phyloP scores from a whole-genome alignment of 2,113 vertebrate genomes.

The Melanotaenia duboulayi region DNA sequence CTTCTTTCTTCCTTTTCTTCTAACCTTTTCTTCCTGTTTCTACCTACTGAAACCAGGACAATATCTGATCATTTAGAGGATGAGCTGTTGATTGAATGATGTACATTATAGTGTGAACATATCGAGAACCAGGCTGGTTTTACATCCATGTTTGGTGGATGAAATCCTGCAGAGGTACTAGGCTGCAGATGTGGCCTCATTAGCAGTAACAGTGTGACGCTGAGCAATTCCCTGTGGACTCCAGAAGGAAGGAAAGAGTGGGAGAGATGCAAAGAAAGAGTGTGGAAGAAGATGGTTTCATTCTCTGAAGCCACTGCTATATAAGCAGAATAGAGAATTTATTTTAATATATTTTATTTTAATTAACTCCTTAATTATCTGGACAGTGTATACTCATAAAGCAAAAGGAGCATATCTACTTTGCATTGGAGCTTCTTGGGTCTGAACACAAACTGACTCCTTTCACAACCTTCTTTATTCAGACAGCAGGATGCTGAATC shows the following conservation, averaged over 20 bases:
- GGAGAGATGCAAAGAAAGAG: background rate
- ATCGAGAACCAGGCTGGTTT: too few relatives aligned
- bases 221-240: background rate
- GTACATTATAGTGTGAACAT: too few relatives aligned
- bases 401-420: background rate
- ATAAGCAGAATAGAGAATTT: too few relatives aligned
- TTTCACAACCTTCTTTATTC: background rate
- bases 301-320: too few relatives aligned
- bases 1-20: too few relatives aligned
- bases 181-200: conserved; percentile 1
- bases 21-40: background rate
- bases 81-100: too few relatives aligned
- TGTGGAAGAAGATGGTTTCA: background rate
- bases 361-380: background rate
- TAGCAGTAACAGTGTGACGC: background rate
- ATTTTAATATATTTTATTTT: background rate
- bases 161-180: conserved; percentile 1
- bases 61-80: too few relatives aligned
- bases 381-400: background rate
- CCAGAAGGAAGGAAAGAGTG: background rate
- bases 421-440: too few relatives aligned
- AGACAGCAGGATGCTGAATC: background rate
- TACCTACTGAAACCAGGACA: background rate
- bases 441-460: background rate
- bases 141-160: background rate